phyloP scores from a whole-genome alignment of 2,797 vertebrate genomes.

The Mormyrus proboscirostris region DNA sequence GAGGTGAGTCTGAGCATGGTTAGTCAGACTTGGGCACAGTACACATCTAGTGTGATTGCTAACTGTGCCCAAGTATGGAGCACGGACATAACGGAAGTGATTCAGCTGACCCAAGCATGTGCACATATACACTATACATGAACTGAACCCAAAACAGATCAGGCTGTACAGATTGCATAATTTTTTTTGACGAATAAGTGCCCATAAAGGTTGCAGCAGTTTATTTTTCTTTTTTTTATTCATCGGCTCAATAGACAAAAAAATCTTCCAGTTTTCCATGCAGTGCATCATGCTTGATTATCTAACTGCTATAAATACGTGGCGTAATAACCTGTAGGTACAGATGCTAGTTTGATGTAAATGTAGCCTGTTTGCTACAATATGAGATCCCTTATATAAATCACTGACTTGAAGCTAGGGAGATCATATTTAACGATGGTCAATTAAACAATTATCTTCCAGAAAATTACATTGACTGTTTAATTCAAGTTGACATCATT shows the following conservation, averaged over 20 bases:
- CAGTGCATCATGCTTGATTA: neutral
- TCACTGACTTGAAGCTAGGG: neutral
- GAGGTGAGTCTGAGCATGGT: neutral
- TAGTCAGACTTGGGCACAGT: neutral
- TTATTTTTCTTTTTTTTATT: neutral
- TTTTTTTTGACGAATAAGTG: neutral
- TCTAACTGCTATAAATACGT: neutral
- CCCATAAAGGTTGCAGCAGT: neutral
- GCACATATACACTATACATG: neutral
- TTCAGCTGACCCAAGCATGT: neutral
- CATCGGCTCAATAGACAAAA: neutral
- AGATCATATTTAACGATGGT: neutral
- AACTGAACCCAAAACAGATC: neutral
- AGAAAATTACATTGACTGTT: neutral
- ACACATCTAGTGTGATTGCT: neutral
- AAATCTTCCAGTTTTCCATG: neutral
- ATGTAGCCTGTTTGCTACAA: neutral
- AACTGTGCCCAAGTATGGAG: neutral
- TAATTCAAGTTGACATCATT: neutral
- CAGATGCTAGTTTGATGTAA: neutral
- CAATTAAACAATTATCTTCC: neutral
- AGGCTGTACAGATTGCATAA: neutral
- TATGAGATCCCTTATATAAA: neutral
- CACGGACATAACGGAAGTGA: neutral
- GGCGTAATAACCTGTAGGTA: neutral